Percentiles rank a stretch among this genome's conserved stretches.
Conservation (phyloP, 1,140 invertebrate species). For the Diuraphis noxia region DNA sequence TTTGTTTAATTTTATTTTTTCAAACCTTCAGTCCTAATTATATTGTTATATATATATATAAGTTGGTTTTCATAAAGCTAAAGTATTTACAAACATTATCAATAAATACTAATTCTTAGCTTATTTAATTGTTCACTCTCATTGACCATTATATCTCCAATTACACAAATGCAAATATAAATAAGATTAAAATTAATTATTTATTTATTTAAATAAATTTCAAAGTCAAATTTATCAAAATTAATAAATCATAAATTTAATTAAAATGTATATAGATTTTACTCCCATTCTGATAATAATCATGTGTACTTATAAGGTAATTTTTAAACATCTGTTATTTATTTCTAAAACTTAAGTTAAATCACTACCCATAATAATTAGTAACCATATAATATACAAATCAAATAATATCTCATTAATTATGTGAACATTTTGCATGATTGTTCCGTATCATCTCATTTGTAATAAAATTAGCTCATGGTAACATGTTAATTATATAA, state of each 20-base stretch:
- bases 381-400: neutral
- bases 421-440: neutral
- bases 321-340: constrained; percentile 24
- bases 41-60: constrained; percentile 6
- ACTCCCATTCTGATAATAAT: neutral
- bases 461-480: neutral
- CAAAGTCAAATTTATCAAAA: neutral
- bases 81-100: neutral
- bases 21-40: neutral
- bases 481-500: neutral
- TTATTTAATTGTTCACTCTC: neutral
- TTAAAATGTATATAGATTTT: neutral
- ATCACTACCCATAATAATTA: neutral
- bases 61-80: neutral
- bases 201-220: neutral
- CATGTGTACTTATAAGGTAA: neutral
- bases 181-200: neutral
- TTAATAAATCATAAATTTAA: neutral
- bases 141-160: neutral
- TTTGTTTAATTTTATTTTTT: neutral
- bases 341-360: neutral
- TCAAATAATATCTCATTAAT: neutral
- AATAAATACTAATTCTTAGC: neutral
- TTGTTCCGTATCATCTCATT: neutral
- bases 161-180: neutral